Base-by-base conservation (phyloP, 2,888 invertebrate species). In the Lasioglossum morio region DNA sequence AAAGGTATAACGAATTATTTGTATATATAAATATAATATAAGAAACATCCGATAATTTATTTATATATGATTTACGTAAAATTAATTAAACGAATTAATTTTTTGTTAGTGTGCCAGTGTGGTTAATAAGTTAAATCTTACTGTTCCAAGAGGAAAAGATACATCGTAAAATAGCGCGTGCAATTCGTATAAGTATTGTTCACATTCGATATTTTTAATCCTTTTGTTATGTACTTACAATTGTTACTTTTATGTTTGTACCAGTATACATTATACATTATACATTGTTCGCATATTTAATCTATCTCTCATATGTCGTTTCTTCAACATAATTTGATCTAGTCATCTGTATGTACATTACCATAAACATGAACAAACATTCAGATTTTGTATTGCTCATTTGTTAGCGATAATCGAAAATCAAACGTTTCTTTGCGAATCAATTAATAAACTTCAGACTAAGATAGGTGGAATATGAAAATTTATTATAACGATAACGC, bases 31-130 rank as follows among this genome's bases (percentile, higher is more conserved):
- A 77, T 69, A 76, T 78, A 27, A 60, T 27, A 60, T 81, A 74
- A 81, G 48, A 53, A 66, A 34, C 70, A 66, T 74, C 70, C 72
- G 19, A 53, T 88, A 83, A 87, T 73, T 87, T 89, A 87, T 87
- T 89, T 84, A 77, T 23, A 76, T 30, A 19, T n/a, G n/a, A 60
- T 72, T 83, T 66, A 73, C 81, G 76, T 76, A 78, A 69, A 73
- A 60, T 16, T n/a, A n/a, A n/a, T n/a, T n/a, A n/a, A 48, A 73
- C 27, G 27, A 46, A 69, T 57, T 34, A 79, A 84, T 70, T 48
- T 70, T 80, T 70, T 63, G 40, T 72, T 78, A 72, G n/a, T n/a
- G 48, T 34, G 48, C 23, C n/a, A 34, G 34, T 34, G 34, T 34
- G 34, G 34, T 5, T 43, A 43, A 43, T 77, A 85, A 69, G 27